phyloP scores from a whole-genome alignment of 2,797 vertebrate genomes.

The Notolabrus celidotus region DNA sequence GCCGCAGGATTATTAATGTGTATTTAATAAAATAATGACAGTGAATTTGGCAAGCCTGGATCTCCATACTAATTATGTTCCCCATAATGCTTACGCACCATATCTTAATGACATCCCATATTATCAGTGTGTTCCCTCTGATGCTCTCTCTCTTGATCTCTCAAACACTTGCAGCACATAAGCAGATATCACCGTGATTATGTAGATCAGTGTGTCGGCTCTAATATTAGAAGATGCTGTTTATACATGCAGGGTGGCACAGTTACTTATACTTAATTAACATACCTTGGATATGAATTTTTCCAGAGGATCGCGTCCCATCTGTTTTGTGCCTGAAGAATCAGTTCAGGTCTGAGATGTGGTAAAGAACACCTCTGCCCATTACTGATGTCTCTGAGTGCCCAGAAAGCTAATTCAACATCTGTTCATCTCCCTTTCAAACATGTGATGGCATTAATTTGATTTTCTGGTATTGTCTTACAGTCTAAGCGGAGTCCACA shows the following conservation, averaged over 20 bases:
- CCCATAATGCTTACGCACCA: slow-evolving; percentile 30
- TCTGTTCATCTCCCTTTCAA: slow-evolving; percentile 40
- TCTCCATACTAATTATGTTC: slow-evolving; percentile 53
- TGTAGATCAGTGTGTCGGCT: slow-evolving; percentile 58
- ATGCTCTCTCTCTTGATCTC: slow-evolving; percentile 28
- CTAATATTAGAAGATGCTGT: slow-evolving; percentile 47
- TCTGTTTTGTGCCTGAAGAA: slow-evolving; percentile 52
- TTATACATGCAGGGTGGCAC: slow-evolving; percentile 32
- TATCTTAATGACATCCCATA: slow-evolving; percentile 48
- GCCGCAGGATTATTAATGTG: slow-evolving; percentile 18
- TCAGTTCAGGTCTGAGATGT: slow-evolving; percentile 21
- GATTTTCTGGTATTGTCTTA: slow-evolving; percentile 21
- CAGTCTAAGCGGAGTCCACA: slow-evolving; percentile 4
- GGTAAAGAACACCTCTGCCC: slow-evolving; percentile 27
- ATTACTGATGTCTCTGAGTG: slow-evolving; percentile 23
- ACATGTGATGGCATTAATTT: slow-evolving; percentile 18
- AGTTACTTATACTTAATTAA: slow-evolving; percentile 50
- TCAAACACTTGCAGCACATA: slow-evolving; percentile 6
- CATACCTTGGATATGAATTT: slow-evolving; percentile 43
- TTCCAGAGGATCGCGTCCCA: slow-evolving; percentile 32
- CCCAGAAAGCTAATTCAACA: slow-evolving; percentile 40
- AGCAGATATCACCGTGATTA: slow-evolving; percentile 52
- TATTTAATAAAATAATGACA: slow-evolving; percentile 7
- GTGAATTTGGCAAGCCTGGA: slow-evolving; percentile 20
- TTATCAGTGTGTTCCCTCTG: slow-evolving; percentile 31